A percentile compares a stretch with the other conserved stretches of the same genome.
These are phyloP conservation scores for Poecilia picta DNA, from an alignment of 2,797 vertebrate species.

Conservation along the genomic window DNA sequence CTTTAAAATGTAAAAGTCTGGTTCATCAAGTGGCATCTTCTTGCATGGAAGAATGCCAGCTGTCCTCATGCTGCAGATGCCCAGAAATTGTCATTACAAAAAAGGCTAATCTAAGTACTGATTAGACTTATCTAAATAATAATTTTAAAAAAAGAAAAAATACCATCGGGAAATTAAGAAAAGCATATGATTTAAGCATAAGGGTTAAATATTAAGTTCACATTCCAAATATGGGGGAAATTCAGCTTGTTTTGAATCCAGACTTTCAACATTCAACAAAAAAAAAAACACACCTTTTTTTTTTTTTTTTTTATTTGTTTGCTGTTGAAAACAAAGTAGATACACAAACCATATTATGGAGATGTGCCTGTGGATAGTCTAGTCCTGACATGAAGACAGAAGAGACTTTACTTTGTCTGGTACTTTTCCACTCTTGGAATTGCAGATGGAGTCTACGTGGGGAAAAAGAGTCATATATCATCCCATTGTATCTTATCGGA, in stretches of 20 bases:
- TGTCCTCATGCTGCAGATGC: background rate
- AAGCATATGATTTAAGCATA: background rate
- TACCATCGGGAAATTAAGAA: too few species aligned
- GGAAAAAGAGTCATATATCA: too few species aligned
- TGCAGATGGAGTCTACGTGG: too few species aligned
- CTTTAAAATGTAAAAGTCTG: background rate
- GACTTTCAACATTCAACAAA: background rate
- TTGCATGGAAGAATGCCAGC: background rate
- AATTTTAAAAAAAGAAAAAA: too few species aligned
- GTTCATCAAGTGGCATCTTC: too few species aligned
- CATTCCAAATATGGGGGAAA: conserved; percentile 1
- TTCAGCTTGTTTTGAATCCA: conserved; percentile 1
- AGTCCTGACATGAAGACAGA: too few species aligned
- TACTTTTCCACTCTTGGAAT: too few species aligned
- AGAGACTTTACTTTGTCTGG: too few species aligned
- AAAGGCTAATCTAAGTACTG: too few species aligned
- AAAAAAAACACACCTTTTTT: background rate
- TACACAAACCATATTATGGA: background rate
- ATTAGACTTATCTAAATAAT: too few species aligned
- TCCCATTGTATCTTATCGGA: too few species aligned
- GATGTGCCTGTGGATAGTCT: background rate
- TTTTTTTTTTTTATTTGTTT: background rate
- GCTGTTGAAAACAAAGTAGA: background rate
- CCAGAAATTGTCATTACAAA: too few species aligned
- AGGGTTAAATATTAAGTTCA: conserved; percentile 21